Conservation (phyloP, 2,113 vertebrate genomes). For the Chinchilla lanigera region DNA sequence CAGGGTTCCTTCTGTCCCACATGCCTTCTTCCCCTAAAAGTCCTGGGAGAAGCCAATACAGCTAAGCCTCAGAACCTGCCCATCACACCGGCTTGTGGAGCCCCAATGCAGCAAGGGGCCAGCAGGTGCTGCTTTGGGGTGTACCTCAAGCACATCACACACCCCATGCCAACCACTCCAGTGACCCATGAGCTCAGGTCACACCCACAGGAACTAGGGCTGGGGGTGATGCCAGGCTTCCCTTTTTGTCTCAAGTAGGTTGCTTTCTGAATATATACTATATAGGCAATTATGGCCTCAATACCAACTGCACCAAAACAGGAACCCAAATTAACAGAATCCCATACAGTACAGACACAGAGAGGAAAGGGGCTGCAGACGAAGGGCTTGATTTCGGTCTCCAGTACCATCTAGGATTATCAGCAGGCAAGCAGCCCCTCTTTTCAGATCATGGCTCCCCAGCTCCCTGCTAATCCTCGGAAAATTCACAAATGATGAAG, state of each 20-base stretch:
- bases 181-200: not conserved
- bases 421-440: not conserved
- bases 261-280: not conserved
- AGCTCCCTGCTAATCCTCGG: not conserved
- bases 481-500: not conserved
- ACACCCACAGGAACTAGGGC: not conserved
- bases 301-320: not conserved
- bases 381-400: not conserved
- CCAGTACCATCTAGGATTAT: not conserved
- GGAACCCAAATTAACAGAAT: not conserved
- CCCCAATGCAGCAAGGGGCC: too few relatives aligned
- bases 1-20: not conserved
- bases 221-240: not conserved
- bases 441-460: not conserved
- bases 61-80: not conserved
- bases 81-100: not conserved
- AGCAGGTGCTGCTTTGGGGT: not conserved
- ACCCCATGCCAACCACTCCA: not conserved
- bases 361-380: not conserved
- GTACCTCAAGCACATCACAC: rapidly evolving
- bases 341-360: not conserved
- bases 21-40: not conserved
- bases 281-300: not conserved
- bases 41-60: not conserved
- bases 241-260: not conserved